Base-by-base conservation (phyloP, 2,797 vertebrate genomes). In the Limosa lapponica region DNA sequence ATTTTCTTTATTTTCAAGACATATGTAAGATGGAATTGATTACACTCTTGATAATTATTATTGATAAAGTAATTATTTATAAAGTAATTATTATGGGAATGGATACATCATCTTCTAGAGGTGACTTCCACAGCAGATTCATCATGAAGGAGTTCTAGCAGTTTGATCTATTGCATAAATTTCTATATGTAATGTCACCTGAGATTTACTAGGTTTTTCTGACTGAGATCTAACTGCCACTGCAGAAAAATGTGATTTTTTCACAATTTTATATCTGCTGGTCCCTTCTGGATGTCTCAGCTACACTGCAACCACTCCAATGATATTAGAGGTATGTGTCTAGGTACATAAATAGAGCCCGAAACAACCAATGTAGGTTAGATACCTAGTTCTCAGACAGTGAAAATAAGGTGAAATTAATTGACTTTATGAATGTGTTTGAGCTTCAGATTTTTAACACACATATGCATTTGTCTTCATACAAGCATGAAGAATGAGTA, bases 221-320 rank as follows among this genome's bases (percentile, higher is more conserved):
- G 28, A 41, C 18, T 44, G 44, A 71, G 19, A 52, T 44, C 4
- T 6, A 65, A 25, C 4, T 41, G 4, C 13, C 19, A 18, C 9
- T 59, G 22, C 10, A 74, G 32, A 84, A 43, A 11, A 84, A 54
- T n/a, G 19, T 22, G 7, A 6, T 62, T 82, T 82, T 81, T 62
- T 58, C 4, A 24, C 4, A 44, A 2, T 7, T 71, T 43, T 72
- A 8, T 41, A 12, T 44, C 37, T 83, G 3, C 11, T 61, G 11
- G 18, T 70, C 2, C 3, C 12, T 12, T 73, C 43, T 49, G 28
- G 8, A 13, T 46, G n/a, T 48, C 27, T 74, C 39, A 59, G 13
- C 11, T 41, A 54, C 37, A 16, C 25, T 81, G 15, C 4, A 83
- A 20, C 6, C 8, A 65, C 11, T 66, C 0, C 0, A 58, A 7